Percentiles rank a stretch among this genome's conserved stretches.
Evolutionary conservation across 35 echinoderm and acorn worm genomes (phyloP).

Genomic region (Eucidaris tribuloides): DNA sequence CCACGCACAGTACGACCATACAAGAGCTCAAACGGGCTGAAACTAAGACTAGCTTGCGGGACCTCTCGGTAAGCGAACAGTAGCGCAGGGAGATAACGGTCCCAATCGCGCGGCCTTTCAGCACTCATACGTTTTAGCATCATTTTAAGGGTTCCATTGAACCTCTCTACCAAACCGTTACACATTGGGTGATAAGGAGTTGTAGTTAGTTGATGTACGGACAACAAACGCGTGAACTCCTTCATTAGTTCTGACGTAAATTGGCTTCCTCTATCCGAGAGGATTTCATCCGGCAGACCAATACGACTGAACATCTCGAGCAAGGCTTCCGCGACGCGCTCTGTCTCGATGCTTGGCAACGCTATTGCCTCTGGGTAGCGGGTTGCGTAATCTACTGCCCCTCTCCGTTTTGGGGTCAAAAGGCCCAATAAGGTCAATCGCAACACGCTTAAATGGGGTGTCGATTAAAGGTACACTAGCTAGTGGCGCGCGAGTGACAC

Average conservation of each 20-base stretch:
- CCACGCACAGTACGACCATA: conserved; percentile 59
- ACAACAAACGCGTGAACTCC: not conserved
- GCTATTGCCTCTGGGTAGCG: no score
- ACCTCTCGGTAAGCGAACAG: conserved; percentile 68
- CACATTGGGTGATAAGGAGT: not conserved
- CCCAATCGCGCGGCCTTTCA: conserved; percentile 53
- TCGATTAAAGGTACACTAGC: conserved; percentile 21
- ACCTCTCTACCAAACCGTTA: conserved; percentile 3
- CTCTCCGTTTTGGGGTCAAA: not conserved
- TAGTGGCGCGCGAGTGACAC: not conserved
- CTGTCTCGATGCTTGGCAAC: conserved; percentile 44
- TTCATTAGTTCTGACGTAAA: conserved; percentile 35
- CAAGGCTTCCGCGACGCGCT: conserved; percentile 36
- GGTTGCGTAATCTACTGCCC: not conserved
- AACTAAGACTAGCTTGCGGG: conserved; percentile 41
- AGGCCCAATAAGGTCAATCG: conserved; percentile 32
- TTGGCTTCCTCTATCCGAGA: conserved; percentile 31
- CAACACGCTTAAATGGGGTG: conserved; percentile 19
- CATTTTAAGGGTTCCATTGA: not conserved
- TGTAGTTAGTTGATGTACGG: not conserved
- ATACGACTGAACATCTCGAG: conserved; percentile 26
- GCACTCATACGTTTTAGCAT: conserved; percentile 52
- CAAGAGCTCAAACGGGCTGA: conserved; percentile 56
- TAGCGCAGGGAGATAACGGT: conserved; percentile 47
- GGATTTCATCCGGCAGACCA: conserved; percentile 42